A percentile compares a stretch with the other conserved stretches of the same genome.
phyloP scores from a whole-genome alignment of 2,113 vertebrate genomes.

The Hypocryptadius cinnamomeus region DNA sequence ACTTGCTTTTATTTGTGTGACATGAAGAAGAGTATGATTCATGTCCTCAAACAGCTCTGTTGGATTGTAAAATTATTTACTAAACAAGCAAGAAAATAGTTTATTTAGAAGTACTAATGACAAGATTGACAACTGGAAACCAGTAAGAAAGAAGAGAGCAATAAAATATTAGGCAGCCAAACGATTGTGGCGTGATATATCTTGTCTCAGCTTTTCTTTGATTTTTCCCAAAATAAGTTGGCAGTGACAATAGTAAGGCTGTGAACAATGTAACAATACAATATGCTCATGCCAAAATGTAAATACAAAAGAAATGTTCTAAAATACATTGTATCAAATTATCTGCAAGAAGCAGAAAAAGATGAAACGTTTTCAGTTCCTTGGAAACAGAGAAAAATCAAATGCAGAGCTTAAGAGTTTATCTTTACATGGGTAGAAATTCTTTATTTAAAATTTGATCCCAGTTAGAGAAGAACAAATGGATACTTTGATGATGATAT shows the following conservation, averaged over 20 bases:
- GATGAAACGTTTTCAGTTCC: conserved; percentile 37
- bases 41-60: not conserved
- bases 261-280: conserved; percentile 55
- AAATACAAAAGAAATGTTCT: conserved; percentile 61
- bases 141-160: not conserved
- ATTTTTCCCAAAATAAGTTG: conserved; percentile 60
- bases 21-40: not conserved
- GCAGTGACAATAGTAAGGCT: conserved; percentile 49
- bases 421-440: not conserved
- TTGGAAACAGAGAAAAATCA: conserved; percentile 45
- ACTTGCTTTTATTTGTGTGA: conserved; percentile 30
- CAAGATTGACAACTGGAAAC: not conserved
- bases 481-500: not conserved
- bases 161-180: conserved; percentile 22
- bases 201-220: conserved; percentile 63
- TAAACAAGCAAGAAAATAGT: not conserved
- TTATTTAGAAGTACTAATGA: not conserved
- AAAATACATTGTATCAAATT: conserved; percentile 54
- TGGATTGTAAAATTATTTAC: not conserved
- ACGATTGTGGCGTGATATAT: conserved; percentile 39
- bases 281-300: conserved; percentile 48
- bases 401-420: not conserved
- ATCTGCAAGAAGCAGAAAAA: conserved; percentile 46
- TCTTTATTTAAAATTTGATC: not conserved
- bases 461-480: not conserved